Percentiles rank a stretch among this genome's conserved stretches.
phyloP scores from a whole-genome alignment of 1,140 invertebrate species.

The Lordiphosa clarofinis region DNA sequence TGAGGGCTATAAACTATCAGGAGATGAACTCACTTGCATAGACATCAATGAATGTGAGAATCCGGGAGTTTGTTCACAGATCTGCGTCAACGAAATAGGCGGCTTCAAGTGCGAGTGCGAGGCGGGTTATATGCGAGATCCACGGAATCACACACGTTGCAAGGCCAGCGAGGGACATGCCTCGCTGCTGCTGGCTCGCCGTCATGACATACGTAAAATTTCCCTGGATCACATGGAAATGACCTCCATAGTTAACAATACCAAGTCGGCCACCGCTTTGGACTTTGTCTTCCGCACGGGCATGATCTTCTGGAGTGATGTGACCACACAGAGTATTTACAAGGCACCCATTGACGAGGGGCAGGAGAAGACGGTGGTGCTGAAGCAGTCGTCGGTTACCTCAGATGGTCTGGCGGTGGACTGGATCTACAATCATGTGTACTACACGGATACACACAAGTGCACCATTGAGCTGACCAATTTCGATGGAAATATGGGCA shows the following conservation, averaged over 20 bases:
- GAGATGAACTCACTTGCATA: conserved; percentile 88
- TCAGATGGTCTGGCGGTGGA: conserved; percentile 97
- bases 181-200: conserved; percentile 89
- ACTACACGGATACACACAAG: conserved; percentile 96
- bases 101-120: conserved; percentile 95
- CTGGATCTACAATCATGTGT: conserved; percentile 97
- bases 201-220: conserved; percentile 93
- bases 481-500: conserved; percentile 93
- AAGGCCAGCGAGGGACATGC: conserved; percentile 93
- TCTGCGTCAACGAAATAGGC: conserved; percentile 94
- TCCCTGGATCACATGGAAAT: conserved; percentile 93
- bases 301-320: conserved; percentile 97
- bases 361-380: conserved; percentile 88
- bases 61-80: conserved; percentile 94
- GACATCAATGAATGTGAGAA: conserved; percentile 96
- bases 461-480: conserved; percentile 94
- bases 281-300: conserved; percentile 94
- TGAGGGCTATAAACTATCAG: conserved; percentile 85
- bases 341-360: conserved; percentile 97
- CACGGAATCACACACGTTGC: conserved; percentile 89
- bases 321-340: conserved; percentile 92
- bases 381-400: conserved; percentile 90
- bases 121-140: conserved; percentile 91
- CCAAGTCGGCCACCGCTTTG: conserved; percentile 91
- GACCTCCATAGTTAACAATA: conserved; percentile 92